Evolutionary conservation across 1,140 invertebrate species (phyloP), one percentile per base, ranked within the genome.

Genomic region (Gonioctena quinquepunctata): DNA sequence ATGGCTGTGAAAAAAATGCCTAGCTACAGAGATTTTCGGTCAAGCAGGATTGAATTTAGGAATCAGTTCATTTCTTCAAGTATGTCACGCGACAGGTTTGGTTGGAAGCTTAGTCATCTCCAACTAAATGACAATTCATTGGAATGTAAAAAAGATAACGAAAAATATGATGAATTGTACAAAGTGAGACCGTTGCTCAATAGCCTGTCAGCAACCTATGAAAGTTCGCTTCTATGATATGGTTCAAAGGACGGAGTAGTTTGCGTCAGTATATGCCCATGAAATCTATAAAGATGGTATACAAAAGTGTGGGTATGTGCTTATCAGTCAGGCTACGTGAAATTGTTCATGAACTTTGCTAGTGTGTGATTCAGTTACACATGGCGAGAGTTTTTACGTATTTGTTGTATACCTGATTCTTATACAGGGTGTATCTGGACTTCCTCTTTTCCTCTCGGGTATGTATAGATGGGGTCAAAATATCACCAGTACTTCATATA

Each of bases 101-200:
- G n/a, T 1, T 54, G 26, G 52, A 54, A 56, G 21, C 23, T 66
- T 6, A 52, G 3, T 19, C 22, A 56, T 27, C 7, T 66, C 13
- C 65, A 66, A 26, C 7, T 54, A 54, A 66, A 66, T 26, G 65
- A 66, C 27, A 64, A 69, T 26, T 50, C 13, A 19, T 6, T 65
- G 11, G 59, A 59, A 49, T 22, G 23, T 63, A 56, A 77, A 57
- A 57, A 63, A 62, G 61, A 42, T 42, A 1, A 11, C 26, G 27
- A 5, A 11, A 74, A 78, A 60, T 81, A 77, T 78, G 80, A 84
- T 74, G 83, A 83, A 78, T 68, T 83, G n/a, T 83, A 82, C 65
- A 83, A 83, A 78, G 70, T 84, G 28, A 65, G 77, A 50, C 81
- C 79, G 42, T 60, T 80, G 25, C 68, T 84, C 60, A 67, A 69